Evolutionary conservation across 1,140 invertebrate species (phyloP), one percentile per base, ranked within the genome.

Genomic region (Atopsyche davidsoni): DNA sequence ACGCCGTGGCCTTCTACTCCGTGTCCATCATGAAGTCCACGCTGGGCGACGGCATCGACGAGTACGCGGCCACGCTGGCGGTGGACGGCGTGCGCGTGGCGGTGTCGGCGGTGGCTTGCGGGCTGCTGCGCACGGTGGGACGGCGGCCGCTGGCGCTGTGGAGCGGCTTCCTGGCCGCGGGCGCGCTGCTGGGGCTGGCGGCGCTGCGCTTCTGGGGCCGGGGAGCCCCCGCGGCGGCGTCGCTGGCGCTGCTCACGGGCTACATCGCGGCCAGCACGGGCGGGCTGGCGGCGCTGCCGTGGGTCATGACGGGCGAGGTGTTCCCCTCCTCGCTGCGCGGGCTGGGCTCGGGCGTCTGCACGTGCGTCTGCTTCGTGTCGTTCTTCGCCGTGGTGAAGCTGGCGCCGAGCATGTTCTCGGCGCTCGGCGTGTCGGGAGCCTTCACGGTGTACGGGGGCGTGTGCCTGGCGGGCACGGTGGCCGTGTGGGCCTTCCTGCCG

Each of bases 301-400:
- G 84, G 82, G 75, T 81, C 19, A 74, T 83, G 66, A 78, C 76
- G 47, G 80, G 80, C 2, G 82, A 85, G 66, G 61, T 83, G 3
- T 83, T 83, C 51, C 75, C 79, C 2, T 65, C 69, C 3, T 70
- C 67, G 48, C 68, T 75, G 6, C 62, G 79, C 43, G 79, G 77
- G 14, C 52, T 80, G 2, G 80, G 80, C 2, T 78, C 77, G 3
- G 79, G 80, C 1, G 69, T 86, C 28, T 77, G 79, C 44, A 75
- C 82, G 1, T 75, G 78, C 13, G 75, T 79, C 14, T 79, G 77
- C 11, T 88, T 86, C 67, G 53, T 78, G 0, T 75, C 75, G 16
- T 82, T 82, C 16, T 89, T 88, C 63, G 51, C 77, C 14, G 79
- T 86, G 1, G 85, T 87, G 4, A 87, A 87, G 67, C 77, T 79